Evolutionary conservation across 2,113 vertebrate genomes (phyloP).

Genomic region (Istiophorus platypterus): DNA sequence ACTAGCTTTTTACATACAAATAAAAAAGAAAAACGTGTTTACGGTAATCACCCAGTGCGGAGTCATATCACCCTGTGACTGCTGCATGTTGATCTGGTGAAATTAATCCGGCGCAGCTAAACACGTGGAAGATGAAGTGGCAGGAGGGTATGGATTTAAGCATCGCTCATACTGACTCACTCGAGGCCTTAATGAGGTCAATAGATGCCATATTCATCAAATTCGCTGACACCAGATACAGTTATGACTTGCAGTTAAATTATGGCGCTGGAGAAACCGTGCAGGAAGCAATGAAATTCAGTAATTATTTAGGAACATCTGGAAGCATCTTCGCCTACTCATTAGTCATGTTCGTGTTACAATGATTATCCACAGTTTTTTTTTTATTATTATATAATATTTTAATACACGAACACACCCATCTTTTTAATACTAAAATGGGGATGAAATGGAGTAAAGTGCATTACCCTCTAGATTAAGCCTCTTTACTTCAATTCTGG

Average conservation of each 20-base stretch:
- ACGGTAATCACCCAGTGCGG: constrained; percentile 52
- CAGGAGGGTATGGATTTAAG: constrained; percentile 39
- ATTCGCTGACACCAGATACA: constrained; percentile 10
- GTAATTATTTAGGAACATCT: constrained; percentile 1
- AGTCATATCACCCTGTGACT: constrained; percentile 56
- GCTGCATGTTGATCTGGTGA: constrained; percentile 61
- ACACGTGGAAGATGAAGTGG: constrained; percentile 60
- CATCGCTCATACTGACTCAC: constrained; percentile 52
- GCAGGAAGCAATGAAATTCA: constrained; percentile 16
- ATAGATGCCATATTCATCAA: constrained; percentile 63
- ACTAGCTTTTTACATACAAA: neutral
- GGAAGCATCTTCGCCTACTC: neutral
- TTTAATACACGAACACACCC: neutral
- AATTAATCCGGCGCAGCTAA: constrained; percentile 65
- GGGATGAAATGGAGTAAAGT: neutral
- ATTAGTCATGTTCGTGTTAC: constrained; percentile 18
- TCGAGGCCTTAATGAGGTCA: constrained; percentile 66
- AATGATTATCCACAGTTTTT: constrained; percentile 19
- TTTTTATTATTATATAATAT: neutral
- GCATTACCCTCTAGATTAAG: neutral
- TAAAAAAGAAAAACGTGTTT: constrained; percentile 27
- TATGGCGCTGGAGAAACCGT: no score
- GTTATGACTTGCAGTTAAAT: constrained; percentile 10
- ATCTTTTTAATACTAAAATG: neutral
- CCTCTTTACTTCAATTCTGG: neutral